Evolutionary conservation across 2,797 vertebrate species (phyloP).

Genomic region (Argya squamiceps): DNA sequence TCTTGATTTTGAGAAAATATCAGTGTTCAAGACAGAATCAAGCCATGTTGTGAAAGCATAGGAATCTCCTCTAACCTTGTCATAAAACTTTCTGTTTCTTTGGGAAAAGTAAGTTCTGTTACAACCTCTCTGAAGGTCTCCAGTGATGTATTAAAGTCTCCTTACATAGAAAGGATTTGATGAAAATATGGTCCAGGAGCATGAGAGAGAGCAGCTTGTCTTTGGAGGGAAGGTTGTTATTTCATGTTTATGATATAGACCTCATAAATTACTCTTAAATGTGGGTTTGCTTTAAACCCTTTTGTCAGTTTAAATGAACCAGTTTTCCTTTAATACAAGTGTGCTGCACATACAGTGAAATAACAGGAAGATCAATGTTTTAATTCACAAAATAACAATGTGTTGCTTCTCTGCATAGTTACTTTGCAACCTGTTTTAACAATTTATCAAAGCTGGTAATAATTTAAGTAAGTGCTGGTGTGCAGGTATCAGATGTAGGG

Average conservation of each 20-base stretch:
- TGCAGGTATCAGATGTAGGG: constrained; percentile 4
- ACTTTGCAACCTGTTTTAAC: constrained; percentile 23
- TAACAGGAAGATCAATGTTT: background rate
- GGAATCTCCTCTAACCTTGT: background rate
- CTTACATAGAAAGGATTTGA: constrained; percentile 21
- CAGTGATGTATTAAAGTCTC: constrained; percentile 45
- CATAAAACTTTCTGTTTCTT: constrained; percentile 21
- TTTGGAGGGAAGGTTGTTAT: constrained; percentile 35
- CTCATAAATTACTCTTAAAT: constrained; percentile 54
- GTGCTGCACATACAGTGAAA: background rate
- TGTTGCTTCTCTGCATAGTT: background rate
- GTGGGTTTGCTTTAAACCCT: constrained; percentile 12
- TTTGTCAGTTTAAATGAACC: constrained; percentile 33
- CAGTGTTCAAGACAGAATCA: background rate
- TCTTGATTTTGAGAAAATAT: background rate
- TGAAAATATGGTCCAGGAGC: constrained; percentile 46
- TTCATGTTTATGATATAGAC: constrained; percentile 45
- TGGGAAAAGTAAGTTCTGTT: constrained; percentile 12
- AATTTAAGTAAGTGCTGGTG: background rate
- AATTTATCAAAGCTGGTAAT: constrained; percentile 39
- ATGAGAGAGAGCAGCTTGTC: constrained; percentile 38
- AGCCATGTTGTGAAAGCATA: background rate
- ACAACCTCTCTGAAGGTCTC: constrained; percentile 32
- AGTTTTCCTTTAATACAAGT: background rate
- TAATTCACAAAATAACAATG: background rate